Base-by-base conservation (phyloP, 1,140 invertebrate genomes). In the Alviniconcha marisindica region DNA sequence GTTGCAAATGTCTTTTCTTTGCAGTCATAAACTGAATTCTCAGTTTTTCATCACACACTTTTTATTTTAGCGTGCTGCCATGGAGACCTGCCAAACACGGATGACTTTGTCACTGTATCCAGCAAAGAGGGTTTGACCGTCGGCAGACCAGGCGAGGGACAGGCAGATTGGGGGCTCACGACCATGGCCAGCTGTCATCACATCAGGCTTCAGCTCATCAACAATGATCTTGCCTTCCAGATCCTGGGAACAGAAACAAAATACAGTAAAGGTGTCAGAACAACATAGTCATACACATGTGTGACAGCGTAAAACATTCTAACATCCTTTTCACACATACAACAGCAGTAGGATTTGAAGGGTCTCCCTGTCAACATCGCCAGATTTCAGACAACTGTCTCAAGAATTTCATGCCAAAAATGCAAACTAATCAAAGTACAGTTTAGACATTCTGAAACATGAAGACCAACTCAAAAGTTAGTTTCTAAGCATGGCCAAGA, bases 211-310 rank as follows among this genome's bases (percentile, higher is more conserved):
- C 69, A 99, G 94, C 94, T 99, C 99, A 94, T 99, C 98, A 89
- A 99, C 98, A 95, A 99, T 98, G 93, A 99, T 97, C 95, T 99
- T 99, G 94, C 97, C 98, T 95, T 99, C 99, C 92, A 99, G 95
- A 95, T 99, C 99, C 96, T 96, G 91, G n/a, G n/a, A 77, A 91
- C 93, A 15, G 48, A 79, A 60, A 79, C 12, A 63, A 1, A 63
- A 40, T 31, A 63, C 33, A 54, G 14, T n/a, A n/a, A n/a, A n/a
- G n/a, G n/a, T n/a, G n/a, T n/a, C n/a, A n/a, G n/a, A n/a, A n/a
- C n/a, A n/a, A n/a, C n/a, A n/a, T n/a, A n/a, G n/a, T n/a, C n/a
- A n/a, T n/a, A n/a, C n/a, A n/a, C n/a, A n/a, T n/a, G n/a, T n/a
- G n/a, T n/a, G n/a, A n/a, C n/a, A n/a, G n/a, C n/a, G n/a, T n/a